phyloP scores from a whole-genome alignment of 2,113 vertebrate genomes.

The Actenoides hombroni region DNA sequence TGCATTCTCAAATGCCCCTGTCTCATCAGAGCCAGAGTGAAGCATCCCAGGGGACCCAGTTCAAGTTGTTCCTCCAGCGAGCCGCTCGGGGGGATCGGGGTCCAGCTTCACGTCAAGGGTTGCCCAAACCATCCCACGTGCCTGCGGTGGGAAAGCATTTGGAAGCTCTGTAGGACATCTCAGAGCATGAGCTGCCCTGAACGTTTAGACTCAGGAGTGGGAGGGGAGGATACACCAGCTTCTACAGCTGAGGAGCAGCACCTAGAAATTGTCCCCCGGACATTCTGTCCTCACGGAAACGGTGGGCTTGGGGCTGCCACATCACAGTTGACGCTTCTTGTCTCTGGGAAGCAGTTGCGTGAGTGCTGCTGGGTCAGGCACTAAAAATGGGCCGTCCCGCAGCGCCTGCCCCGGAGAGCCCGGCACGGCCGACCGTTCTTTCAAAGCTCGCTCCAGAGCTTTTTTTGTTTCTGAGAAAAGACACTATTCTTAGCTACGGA shows the following conservation, averaged over 20 bases:
- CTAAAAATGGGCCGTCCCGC: neutral
- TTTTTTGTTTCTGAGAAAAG: slow-evolving; percentile 22
- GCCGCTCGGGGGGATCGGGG: neutral
- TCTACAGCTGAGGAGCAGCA: neutral
- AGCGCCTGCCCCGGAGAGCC: neutral
- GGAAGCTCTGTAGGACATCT: too few species aligned
- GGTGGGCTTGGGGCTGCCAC: neutral
- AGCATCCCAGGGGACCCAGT: rapidly evolving
- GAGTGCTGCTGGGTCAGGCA: neutral
- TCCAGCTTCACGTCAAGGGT: neutral
- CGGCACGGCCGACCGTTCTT: neutral
- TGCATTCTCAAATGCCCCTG: neutral
- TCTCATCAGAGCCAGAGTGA: neutral
- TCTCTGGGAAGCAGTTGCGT: neutral
- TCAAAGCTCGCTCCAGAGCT: neutral
- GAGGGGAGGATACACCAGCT: neutral
- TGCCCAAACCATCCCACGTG: neutral
- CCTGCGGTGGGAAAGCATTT: too few species aligned
- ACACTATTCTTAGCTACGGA: slow-evolving; percentile 8
- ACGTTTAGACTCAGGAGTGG: neutral
- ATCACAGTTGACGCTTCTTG: neutral
- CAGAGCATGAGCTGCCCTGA: too few species aligned
- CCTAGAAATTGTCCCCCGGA: neutral
- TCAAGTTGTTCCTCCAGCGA: neutral
- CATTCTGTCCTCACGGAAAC: neutral